Percentiles rank a stretch among this genome's conserved stretches.
Evolutionary conservation across 2,113 vertebrate species (phyloP).

Genomic region (Paraplagusia blochii): DNA sequence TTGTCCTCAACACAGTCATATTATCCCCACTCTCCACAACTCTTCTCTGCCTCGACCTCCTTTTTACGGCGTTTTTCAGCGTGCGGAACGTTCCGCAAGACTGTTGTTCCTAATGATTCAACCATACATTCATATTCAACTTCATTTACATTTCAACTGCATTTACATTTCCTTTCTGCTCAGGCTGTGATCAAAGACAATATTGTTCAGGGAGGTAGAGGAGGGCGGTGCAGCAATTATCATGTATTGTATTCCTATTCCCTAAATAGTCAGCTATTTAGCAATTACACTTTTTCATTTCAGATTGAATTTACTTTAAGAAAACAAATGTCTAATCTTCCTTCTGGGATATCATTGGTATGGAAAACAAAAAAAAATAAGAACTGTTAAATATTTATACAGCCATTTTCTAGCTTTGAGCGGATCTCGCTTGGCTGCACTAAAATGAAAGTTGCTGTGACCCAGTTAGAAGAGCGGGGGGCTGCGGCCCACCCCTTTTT

Average conservation of each 20-base stretch:
- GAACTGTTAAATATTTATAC: slow-evolving; percentile 71
- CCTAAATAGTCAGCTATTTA: slow-evolving; percentile 54
- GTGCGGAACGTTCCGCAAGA: slow-evolving; percentile 4
- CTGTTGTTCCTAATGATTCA: slow-evolving; percentile 44
- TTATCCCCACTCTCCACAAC: too few species aligned
- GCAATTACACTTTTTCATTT: slow-evolving; percentile 52
- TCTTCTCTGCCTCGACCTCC: too few species aligned
- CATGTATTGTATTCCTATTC: slow-evolving; percentile 51
- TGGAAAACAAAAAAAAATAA: slow-evolving; percentile 19
- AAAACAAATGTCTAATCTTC: slow-evolving; percentile 45
- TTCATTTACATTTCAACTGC: slow-evolving; percentile 44
- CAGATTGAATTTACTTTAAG: slow-evolving; percentile 45
- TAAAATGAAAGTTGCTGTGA: slow-evolving; percentile 72
- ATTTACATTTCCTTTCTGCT: slow-evolving; percentile 20
- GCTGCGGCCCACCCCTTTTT: slow-evolving; percentile 51
- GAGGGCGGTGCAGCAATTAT: slow-evolving; percentile 46
- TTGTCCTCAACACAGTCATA: too few species aligned
- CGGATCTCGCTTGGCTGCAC: slow-evolving; percentile 61
- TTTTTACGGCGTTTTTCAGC: too few species aligned
- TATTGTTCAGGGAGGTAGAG: slow-evolving; percentile 42
- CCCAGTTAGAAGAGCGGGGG: slow-evolving; percentile 71
- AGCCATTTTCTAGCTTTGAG: slow-evolving; percentile 59
- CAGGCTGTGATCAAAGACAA: slow-evolving; percentile 57
- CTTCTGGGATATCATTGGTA: slow-evolving; percentile 42
- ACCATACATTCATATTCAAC: slow-evolving; percentile 44